A percentile compares a stretch with the other conserved stretches of the same genome.
Evolutionary conservation across 2,888 invertebrate species (phyloP).

Genomic region (Nomada ruficornis): DNA sequence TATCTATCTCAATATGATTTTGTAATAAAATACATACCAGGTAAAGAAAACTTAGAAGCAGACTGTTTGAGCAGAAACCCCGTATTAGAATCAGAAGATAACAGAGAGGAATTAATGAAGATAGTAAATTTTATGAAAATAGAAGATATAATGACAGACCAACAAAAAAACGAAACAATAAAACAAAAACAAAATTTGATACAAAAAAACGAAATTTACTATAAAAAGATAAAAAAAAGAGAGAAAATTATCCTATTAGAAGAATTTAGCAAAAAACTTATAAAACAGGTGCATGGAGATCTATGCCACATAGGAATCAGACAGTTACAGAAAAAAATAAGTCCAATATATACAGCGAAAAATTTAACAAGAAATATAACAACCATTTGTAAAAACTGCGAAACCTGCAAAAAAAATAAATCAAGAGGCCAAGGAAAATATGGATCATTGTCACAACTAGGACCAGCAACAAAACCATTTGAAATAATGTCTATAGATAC

Average conservation of each 20-base stretch:
- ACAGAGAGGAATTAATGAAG: not conserved
- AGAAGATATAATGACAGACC: not conserved
- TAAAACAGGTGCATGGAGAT: too few relatives aligned
- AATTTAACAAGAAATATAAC: too few relatives aligned
- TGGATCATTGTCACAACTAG: not conserved
- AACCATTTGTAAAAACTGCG: too few relatives aligned
- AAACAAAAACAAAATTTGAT: too few relatives aligned
- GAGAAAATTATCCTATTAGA: too few relatives aligned
- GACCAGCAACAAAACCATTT: too few relatives aligned
- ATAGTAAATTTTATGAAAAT: not conserved
- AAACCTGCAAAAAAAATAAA: too few relatives aligned
- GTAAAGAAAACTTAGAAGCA: not conserved
- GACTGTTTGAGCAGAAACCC: constrained; percentile 13
- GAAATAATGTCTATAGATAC: constrained; percentile 20
- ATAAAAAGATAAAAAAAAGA: not conserved
- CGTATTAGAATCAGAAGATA: not conserved
- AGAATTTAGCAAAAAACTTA: too few relatives aligned
- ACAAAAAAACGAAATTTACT: not conserved
- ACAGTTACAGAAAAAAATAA: too few relatives aligned
- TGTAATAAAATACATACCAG: not conserved
- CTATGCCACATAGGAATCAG: too few relatives aligned
- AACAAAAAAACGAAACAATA: not conserved
- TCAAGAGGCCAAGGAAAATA: constrained; percentile 7
- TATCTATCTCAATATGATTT: too few relatives aligned
- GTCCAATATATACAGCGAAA: too few relatives aligned